Evolutionary conservation across 2,113 vertebrate genomes (phyloP).

Genomic region (Epinephelus cyanopodus): DNA sequence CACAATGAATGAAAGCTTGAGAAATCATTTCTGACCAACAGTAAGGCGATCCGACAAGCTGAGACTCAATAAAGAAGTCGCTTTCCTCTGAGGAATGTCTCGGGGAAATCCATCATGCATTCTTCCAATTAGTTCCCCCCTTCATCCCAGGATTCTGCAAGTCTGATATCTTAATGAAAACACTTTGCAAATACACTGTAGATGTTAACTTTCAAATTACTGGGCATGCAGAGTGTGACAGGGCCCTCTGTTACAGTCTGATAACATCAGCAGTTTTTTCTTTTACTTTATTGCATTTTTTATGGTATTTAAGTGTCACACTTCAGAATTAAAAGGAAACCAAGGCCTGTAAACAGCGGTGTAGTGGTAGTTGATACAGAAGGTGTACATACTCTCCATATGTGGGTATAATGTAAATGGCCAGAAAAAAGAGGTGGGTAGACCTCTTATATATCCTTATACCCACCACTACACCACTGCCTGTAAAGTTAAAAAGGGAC

Average conservation of each 20-base stretch:
- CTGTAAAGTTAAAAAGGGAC: background rate
- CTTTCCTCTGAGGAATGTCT: conserved; percentile 37
- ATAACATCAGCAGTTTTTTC: conserved; percentile 22
- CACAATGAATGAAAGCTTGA: conserved; percentile 46
- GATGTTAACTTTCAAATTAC: conserved; percentile 53
- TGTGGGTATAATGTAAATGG: no score
- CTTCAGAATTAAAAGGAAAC: background rate
- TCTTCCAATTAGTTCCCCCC: conserved; percentile 65
- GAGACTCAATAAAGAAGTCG: conserved; percentile 42
- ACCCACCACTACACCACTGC: no score
- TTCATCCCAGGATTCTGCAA: conserved; percentile 44
- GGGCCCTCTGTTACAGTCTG: background rate
- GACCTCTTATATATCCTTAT: no score
- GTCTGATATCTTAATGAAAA: conserved; percentile 63
- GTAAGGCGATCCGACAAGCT: conserved; percentile 19
- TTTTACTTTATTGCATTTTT: background rate
- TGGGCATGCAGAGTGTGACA: conserved; percentile 23
- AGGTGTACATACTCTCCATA: no score
- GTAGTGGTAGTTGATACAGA: no score
- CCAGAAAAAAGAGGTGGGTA: no score
- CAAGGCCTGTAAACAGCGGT: background rate
- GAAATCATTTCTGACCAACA: conserved; percentile 51
- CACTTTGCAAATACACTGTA: conserved; percentile 26
- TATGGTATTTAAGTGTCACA: background rate
- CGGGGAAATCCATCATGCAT: conserved; percentile 61